Evolutionary conservation across 2,797 vertebrate species (phyloP).

Genomic region (Rhodeus uyekii): DNA sequence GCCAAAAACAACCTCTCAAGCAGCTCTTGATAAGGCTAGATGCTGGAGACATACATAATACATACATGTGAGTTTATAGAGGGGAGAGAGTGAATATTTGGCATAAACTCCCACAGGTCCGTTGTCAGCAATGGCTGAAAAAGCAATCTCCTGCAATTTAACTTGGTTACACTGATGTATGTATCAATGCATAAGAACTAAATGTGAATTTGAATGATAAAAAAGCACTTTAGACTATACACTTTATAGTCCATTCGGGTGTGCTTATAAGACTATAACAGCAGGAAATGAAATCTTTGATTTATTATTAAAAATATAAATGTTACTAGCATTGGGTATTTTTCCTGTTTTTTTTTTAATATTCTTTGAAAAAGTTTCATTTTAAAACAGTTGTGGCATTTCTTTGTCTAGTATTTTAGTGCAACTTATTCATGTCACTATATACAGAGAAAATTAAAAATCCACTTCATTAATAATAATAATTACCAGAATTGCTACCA

Average conservation of each 20-base stretch:
- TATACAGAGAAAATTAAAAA: background rate
- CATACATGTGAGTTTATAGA: conserved; percentile 25
- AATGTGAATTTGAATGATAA: conserved; percentile 15
- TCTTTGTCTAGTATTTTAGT: background rate
- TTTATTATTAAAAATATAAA: background rate
- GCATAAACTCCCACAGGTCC: background rate
- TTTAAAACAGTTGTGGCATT: background rate
- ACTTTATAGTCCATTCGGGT: background rate
- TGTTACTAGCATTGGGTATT: background rate
- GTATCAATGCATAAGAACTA: background rate
- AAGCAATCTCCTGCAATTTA: conserved; percentile 4
- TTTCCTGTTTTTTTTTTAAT: background rate
- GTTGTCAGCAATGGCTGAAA: conserved; percentile 18
- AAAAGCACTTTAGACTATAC: too few species aligned
- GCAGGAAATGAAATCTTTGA: background rate
- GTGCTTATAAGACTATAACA: background rate
- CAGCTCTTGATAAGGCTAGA: background rate
- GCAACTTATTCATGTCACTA: background rate
- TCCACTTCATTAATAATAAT: background rate
- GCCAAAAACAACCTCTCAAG: conserved; percentile 21
- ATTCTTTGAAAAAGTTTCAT: background rate
- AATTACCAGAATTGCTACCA: background rate
- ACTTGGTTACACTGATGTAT: background rate
- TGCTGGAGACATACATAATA: too few species aligned
- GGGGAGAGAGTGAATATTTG: conserved; percentile 4